These are phyloP conservation scores for Argynnis bischoffii DNA, from an alignment of 2,888 invertebrate genomes.

Conservation along the genomic window DNA sequence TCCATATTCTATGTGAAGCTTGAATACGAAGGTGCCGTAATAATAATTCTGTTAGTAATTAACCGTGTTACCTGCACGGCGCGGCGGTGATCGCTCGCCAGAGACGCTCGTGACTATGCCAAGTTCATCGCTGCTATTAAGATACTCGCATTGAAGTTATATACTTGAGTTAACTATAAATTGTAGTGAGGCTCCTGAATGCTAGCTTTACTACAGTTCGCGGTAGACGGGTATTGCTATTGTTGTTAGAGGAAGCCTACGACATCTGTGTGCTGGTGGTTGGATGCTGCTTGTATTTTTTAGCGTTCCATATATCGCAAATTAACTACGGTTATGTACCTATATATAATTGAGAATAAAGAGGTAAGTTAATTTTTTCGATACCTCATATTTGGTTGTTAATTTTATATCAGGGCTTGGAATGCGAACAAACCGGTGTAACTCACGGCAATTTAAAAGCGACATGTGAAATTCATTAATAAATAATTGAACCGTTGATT, in stretches of 20 bases:
- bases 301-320: too few relatives aligned
- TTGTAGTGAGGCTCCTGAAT: too few relatives aligned
- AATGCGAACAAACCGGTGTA: slow-evolving; percentile 15
- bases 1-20: neutral
- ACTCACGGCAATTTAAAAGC: neutral
- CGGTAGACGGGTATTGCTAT: too few relatives aligned
- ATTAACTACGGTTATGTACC: too few relatives aligned
- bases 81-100: neutral
- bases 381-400: neutral
- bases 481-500: neutral
- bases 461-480: neutral
- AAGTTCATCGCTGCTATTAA: too few relatives aligned
- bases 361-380: neutral
- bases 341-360: neutral
- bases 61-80: slow-evolving; percentile 8
- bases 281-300: too few relatives aligned
- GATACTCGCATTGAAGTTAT: too few relatives aligned
- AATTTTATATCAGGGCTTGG: neutral
- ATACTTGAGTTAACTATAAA: too few relatives aligned
- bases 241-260: too few relatives aligned
- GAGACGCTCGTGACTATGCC: too few relatives aligned
- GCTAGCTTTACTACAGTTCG: too few relatives aligned
- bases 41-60: slow-evolving; percentile 12
- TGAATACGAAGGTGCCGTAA: neutral
- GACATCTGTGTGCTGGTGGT: too few relatives aligned